Evolutionary conservation across 2,888 invertebrate species (phyloP).

Genomic region (Drosophila mettleri): DNA sequence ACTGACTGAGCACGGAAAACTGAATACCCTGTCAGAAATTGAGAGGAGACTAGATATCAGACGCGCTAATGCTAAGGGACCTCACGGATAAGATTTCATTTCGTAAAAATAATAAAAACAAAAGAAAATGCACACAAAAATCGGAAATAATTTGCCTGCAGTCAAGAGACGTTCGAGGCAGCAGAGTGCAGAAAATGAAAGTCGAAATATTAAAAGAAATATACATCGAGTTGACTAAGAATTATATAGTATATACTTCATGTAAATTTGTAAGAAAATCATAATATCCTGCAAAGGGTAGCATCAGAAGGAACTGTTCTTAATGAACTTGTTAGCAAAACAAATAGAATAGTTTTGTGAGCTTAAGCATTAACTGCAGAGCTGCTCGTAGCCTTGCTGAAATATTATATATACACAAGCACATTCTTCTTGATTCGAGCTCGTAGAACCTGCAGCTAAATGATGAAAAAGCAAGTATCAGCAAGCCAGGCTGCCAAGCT

Average conservation of each 20-base stretch:
- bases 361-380: neutral
- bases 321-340: conserved; percentile 8
- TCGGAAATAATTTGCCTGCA: neutral
- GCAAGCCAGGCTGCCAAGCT: neutral
- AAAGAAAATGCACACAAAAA: neutral
- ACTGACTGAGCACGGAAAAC: neutral
- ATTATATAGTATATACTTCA: neutral
- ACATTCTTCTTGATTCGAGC: neutral
- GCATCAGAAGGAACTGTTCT: neutral
- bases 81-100: no score
- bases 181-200: neutral
- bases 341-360: neutral
- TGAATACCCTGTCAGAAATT: conserved; percentile 5
- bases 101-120: no score
- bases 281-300: neutral
- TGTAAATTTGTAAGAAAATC: neutral
- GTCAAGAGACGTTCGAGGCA: no score
- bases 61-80: neutral
- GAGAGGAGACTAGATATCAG: neutral
- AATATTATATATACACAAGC: neutral
- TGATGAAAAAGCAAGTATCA: neutral
- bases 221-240: neutral
- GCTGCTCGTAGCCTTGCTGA: neutral
- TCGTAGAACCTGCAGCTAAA: neutral
- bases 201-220: neutral